Evolutionary conservation across 2,113 vertebrate genomes (phyloP), one percentile per base, ranked within the genome.

Genomic region (Hyperopisus bebe): DNA sequence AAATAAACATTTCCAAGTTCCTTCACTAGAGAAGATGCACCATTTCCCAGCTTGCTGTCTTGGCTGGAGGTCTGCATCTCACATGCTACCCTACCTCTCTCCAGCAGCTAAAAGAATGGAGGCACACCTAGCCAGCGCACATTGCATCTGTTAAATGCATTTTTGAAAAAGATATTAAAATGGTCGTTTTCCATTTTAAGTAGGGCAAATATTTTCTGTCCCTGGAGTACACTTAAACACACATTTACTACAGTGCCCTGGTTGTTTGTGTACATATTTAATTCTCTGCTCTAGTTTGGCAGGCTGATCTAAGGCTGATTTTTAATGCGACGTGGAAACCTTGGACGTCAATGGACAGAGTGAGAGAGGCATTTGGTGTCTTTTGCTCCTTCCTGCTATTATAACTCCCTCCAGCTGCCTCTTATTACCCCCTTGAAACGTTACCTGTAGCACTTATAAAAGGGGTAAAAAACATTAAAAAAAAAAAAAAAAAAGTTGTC

Each of bases 121-220:
- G 47, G 47, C 84, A 86, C 27, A 15, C n/a, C 53, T 66, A 21
- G 51, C 35, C 6, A 51, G 47, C 24, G n/a, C 83, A 48, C 27
- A 44, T 87, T 74, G 70, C 70, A 42, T 58, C 51, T 74, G n/a
- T 86, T 39, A 85, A 84, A 89, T 83, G 47, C 89, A 89, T 89
- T 84, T 84, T 53, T 58, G 62, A 39, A 66, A 88, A 47, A 89
- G 77, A 85, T 84, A 89, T 89, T 85, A 84, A 89, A 88, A 89
- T 35, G 80, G 80, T 62, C 35, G 27, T 89, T 89, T 89, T 84
- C 89, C 89, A 85, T 87, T 90, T 90, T 86, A 90, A 90, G 89
- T 86, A 90, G 85, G 89, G 85, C 62, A 90, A 87, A 90, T 90
- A 90, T 87, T 87, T 77, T 90, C 89, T 87, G 13, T 90, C 84